These are phyloP conservation scores for Sphenodon punctatus DNA, from an alignment of 2,797 vertebrate species.

Conservation along the genomic window DNA sequence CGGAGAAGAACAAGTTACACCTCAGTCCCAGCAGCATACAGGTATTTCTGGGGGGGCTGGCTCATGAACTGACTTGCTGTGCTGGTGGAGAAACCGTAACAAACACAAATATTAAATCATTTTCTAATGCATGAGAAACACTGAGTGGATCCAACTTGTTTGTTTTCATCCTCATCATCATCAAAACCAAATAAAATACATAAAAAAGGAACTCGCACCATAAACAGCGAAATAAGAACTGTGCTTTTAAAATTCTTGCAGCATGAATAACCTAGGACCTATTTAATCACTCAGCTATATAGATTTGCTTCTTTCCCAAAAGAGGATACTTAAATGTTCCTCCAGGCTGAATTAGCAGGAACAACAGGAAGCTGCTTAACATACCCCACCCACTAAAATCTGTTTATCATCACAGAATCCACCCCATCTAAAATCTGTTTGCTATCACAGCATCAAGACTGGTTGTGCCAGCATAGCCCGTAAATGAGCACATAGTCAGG, in stretches of 20 bases:
- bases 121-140: background rate
- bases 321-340: no score
- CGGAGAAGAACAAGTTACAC: no score
- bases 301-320: background rate
- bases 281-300: background rate
- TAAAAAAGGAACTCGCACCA: background rate
- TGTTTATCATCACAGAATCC: no score
- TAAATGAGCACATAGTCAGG: background rate
- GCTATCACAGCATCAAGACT: background rate
- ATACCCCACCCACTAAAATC: background rate
- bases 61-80: no score
- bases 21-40: no score
- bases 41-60: no score
- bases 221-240: background rate
- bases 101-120: no score
- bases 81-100: no score
- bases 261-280: background rate
- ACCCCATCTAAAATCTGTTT: background rate
- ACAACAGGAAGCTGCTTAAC: background rate
- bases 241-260: background rate
- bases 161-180: background rate
- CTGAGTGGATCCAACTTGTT: background rate
- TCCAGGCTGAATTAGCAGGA: no score
- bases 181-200: background rate
- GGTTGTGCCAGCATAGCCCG: background rate